Base-by-base conservation (phyloP, 2,113 vertebrate species). In the Abramis brama region DNA sequence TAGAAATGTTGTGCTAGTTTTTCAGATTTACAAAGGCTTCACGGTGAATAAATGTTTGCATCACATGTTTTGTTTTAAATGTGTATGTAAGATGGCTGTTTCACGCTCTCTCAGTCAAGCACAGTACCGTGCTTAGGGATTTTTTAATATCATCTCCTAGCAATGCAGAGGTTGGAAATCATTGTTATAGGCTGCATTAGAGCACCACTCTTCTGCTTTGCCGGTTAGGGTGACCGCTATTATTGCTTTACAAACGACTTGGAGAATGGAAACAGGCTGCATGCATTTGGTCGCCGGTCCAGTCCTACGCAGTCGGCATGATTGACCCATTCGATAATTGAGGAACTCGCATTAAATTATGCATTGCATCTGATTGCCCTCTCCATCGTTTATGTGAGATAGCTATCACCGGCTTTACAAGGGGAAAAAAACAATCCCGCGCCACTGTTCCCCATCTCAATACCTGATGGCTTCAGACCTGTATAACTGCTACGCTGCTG, bases 361-460 rank as follows among this genome's bases (percentile, higher is more conserved):
- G 71, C 73, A 43, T 70, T 45, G 33, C 70, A 86, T 86, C 68
- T 84, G 76, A 82, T 87, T 87, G 80, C 55, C 70, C 76, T 88
- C 79, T 80, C 62, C 43, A 86, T 80, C 83, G 59, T 90, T 86
- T 85, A 89, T 91, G 89, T 70, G 39, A 86, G 86, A 90, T 87
- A 36, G 55, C 60, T 78, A 71, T 82, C 62, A 45, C 71, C 27
- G 27, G n/a, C 10, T 88, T 87, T 86, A 89, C 66, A 73, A 79
- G 23, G 57, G 1, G 10, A 30, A 89, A 84, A 66, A 88, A 83
- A 59, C 79, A 89, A 86, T 86, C 84, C 66, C 5, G 2, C 4
- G 36, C 36, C 4, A 36, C 52, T 5, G 13, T 71, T 43, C 52
- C 52, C 75, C 64, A 12, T 27, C 27, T 64, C 64, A 7, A 47